Conservation (phyloP, 2,888 invertebrate species). For the Drosophila koepferae region DNA sequence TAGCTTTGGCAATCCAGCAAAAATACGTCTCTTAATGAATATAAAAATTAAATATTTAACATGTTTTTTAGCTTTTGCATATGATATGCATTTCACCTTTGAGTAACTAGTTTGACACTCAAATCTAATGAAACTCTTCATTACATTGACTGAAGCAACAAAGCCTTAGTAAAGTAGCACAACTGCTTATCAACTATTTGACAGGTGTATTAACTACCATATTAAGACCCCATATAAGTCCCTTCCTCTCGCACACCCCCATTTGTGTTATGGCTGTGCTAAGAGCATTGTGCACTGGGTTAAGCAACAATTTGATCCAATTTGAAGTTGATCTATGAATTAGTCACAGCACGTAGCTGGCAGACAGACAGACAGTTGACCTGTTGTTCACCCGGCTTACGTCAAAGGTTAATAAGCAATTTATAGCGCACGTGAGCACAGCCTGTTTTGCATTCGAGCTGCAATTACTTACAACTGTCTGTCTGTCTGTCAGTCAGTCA, state of each 20-base stretch:
- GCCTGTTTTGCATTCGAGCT: slow-evolving; percentile 37
- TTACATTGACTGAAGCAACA: no score
- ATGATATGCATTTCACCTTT: not conserved
- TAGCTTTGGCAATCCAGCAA: not conserved
- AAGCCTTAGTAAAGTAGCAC: not conserved
- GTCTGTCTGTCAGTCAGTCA: not conserved
- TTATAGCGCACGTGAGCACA: slow-evolving; percentile 51
- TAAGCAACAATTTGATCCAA: slow-evolving; percentile 5
- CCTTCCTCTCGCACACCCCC: no score
- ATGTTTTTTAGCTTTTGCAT: not conserved
- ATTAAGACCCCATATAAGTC: not conserved
- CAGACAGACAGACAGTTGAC: slow-evolving; percentile 19
- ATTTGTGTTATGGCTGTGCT: not conserved
- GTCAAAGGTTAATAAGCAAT: slow-evolving; percentile 70
- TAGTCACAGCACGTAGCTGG: slow-evolving; percentile 6
- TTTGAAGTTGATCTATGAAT: slow-evolving; percentile 13
- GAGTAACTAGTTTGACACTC: not conserved
- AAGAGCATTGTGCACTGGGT: not conserved
- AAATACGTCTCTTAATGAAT: not conserved
- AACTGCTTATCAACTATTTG: not conserved
- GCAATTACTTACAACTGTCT: slow-evolving; percentile 27
- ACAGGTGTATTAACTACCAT: slow-evolving; percentile 1
- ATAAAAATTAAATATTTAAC: not conserved
- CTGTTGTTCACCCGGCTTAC: slow-evolving; percentile 32
- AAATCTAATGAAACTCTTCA: not conserved